Evolutionary conservation across 2,888 invertebrate species (phyloP).

Genomic region (Cenopis cana): DNA sequence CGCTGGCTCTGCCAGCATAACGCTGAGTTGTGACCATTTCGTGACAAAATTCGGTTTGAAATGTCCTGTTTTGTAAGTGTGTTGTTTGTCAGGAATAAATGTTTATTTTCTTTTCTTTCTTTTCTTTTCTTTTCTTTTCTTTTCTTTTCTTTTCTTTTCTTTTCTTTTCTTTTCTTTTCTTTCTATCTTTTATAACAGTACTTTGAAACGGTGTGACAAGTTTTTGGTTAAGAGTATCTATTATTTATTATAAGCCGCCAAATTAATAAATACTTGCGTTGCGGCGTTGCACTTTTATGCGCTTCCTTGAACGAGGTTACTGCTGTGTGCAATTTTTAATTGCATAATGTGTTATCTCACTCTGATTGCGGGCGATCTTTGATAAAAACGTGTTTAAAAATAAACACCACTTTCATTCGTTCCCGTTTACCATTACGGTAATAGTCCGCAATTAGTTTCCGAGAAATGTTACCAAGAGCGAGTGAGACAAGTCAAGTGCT

Average conservation of each 20-base stretch:
- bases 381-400: constrained; percentile 39
- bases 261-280: background rate
- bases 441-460: constrained; percentile 24
- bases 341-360: constrained; percentile 35
- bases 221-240: too few relatives aligned
- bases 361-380: constrained; percentile 22
- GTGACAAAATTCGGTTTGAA: too few relatives aligned
- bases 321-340: constrained; percentile 35
- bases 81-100: too few relatives aligned
- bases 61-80: too few relatives aligned
- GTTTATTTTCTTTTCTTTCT: too few relatives aligned
- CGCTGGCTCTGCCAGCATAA: too few relatives aligned
- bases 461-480: constrained; percentile 4
- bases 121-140: too few relatives aligned
- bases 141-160: too few relatives aligned
- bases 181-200: too few relatives aligned
- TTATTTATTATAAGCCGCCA: background rate
- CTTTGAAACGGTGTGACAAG: too few relatives aligned
- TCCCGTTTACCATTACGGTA: constrained; percentile 13
- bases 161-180: too few relatives aligned
- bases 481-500: background rate
- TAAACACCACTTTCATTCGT: constrained; percentile 38
- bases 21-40: too few relatives aligned
- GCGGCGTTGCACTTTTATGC: background rate
- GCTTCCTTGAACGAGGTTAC: constrained; percentile 11